Evolutionary conservation across 2,888 invertebrate genomes (phyloP).

Genomic region (Orthosia gothica): DNA sequence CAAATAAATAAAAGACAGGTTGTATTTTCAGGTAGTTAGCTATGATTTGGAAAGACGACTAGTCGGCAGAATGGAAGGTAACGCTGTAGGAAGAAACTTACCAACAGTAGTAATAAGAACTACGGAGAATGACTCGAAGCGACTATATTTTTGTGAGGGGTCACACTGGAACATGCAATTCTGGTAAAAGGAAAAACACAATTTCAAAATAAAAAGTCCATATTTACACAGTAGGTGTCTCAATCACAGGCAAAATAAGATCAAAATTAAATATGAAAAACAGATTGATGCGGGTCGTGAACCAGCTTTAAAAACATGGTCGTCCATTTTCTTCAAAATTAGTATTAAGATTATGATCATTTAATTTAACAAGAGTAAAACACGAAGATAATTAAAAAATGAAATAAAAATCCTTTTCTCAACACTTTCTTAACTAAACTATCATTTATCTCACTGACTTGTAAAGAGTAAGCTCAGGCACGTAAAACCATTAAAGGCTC

Average conservation of each 20-base stretch:
- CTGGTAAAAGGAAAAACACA: constrained; percentile 70
- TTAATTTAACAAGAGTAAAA: no score
- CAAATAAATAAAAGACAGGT: background rate
- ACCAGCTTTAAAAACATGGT: background rate
- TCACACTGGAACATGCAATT: constrained; percentile 78
- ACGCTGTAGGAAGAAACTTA: constrained; percentile 46
- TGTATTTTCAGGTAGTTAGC: background rate
- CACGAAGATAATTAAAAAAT: background rate
- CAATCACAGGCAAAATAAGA: background rate
- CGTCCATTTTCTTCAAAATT: background rate
- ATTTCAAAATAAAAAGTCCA: constrained; percentile 29
- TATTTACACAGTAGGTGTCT: constrained; percentile 43
- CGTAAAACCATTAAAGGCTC: constrained; percentile 16
- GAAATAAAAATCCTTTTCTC: background rate
- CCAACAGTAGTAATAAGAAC: constrained; percentile 36
- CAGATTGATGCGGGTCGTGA: background rate
- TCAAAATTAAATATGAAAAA: background rate
- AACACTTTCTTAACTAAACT: background rate
- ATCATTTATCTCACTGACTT: constrained; percentile 31
- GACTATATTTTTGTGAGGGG: constrained; percentile 63
- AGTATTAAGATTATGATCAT: no score
- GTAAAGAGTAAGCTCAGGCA: constrained; percentile 22
- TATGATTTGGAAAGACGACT: background rate
- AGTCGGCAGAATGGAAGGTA: background rate
- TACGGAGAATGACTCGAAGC: constrained; percentile 52